A percentile compares a stretch with the other conserved stretches of the same genome.
Conservation (phyloP, 2,113 vertebrate species). For the Pseudolaguvia tuberculata region DNA sequence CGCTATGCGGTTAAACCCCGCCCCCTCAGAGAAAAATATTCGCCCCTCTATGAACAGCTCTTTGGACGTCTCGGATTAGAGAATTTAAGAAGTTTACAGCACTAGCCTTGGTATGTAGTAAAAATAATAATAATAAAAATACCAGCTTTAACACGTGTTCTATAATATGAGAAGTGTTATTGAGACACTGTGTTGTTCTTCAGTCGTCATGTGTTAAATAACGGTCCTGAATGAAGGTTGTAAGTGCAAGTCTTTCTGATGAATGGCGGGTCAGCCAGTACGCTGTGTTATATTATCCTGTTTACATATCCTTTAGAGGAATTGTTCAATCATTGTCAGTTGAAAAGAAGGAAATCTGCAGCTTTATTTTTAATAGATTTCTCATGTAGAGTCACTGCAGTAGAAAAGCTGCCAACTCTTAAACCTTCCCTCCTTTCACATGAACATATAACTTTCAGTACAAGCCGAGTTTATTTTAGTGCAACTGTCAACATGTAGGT, state of each 20-base stretch:
- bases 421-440: not conserved
- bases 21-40: not conserved
- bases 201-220: not conserved
- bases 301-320: not conserved
- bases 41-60: not conserved
- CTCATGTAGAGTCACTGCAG: constrained; percentile 1
- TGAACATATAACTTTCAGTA: not conserved
- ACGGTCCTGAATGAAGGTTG: not conserved
- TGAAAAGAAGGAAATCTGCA: not conserved
- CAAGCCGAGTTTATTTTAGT: constrained; percentile 23
- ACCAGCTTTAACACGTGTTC: not conserved
- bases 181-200: not conserved
- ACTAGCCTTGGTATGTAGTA: not conserved
- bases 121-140: not conserved
- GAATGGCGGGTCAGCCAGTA: not conserved
- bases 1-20: not conserved
- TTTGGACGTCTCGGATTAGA: not conserved
- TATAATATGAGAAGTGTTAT: too few relatives aligned
- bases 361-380: not conserved
- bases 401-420: not conserved
- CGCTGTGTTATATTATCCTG: not conserved
- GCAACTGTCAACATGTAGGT: not conserved
- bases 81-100: not conserved
- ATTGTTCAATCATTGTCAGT: not conserved
- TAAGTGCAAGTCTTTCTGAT: not conserved